Percentiles rank a stretch among this genome's conserved stretches.
These are phyloP conservation scores for Isurus oxyrinchus DNA, from an alignment of 2,113 vertebrate genomes.

Conservation along the genomic window DNA sequence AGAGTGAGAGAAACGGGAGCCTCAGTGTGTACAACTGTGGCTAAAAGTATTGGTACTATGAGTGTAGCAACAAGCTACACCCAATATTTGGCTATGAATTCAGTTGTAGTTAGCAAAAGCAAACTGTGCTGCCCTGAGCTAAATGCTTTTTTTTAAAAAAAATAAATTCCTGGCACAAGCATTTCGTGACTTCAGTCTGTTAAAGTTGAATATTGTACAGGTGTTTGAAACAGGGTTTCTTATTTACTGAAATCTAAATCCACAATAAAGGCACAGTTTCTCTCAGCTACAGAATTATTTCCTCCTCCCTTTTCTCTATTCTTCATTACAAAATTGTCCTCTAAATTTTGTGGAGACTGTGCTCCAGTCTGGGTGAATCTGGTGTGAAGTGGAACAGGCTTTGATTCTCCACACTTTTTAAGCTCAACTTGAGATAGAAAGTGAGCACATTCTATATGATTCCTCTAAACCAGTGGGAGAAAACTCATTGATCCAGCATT, in stretches of 20 bases:
- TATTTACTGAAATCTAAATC: background rate
- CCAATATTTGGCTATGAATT: background rate
- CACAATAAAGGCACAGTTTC: background rate
- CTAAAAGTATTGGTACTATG: background rate
- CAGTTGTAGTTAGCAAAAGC: background rate
- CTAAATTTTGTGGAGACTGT: background rate
- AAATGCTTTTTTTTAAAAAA: background rate
- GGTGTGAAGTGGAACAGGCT: background rate
- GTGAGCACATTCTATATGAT: background rate
- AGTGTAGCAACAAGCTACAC: background rate
- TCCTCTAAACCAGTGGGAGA: background rate
- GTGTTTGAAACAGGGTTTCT: background rate
- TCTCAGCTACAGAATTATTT: background rate
- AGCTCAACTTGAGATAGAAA: background rate
- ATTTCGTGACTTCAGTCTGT: background rate
- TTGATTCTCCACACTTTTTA: background rate
- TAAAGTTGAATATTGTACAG: background rate
- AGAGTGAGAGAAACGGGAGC: constrained; percentile 1
- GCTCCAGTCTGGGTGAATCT: background rate
- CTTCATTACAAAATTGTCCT: background rate
- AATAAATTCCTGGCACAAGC: background rate
- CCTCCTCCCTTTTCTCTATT: background rate
- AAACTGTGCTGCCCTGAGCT: too few relatives aligned
- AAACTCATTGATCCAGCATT: background rate
- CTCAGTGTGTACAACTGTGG: background rate